These are phyloP conservation scores for Lasioglossum albipes DNA, from an alignment of 1,140 invertebrate species.

Conservation along the genomic window DNA sequence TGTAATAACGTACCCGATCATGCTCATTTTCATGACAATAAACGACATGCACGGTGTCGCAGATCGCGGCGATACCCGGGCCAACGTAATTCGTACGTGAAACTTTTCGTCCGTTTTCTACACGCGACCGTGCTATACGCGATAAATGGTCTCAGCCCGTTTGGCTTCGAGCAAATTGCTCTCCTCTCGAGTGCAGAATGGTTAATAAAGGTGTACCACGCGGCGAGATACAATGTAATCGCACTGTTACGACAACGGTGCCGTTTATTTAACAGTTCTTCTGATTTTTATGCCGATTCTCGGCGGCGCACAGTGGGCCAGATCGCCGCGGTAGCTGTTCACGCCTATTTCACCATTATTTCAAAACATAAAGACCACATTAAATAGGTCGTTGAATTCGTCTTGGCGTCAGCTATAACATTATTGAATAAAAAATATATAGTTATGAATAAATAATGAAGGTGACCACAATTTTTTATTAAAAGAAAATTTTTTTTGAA, in stretches of 20 bases:
- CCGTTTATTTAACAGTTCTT: background rate
- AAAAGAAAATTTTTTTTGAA: too few relatives aligned
- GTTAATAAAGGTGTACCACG: background rate
- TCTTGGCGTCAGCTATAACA: too few relatives aligned
- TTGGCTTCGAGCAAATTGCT: background rate
- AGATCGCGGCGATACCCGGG: background rate
- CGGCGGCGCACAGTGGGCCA: too few relatives aligned
- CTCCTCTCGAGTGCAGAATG: background rate
- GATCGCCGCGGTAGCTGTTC: too few relatives aligned
- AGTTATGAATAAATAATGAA: too few relatives aligned
- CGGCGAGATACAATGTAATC: background rate
- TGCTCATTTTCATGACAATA: constrained; percentile 59
- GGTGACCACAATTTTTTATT: too few relatives aligned
- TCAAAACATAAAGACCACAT: too few relatives aligned
- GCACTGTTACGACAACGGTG: background rate
- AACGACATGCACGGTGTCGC: background rate
- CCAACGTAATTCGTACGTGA: constrained; percentile 16
- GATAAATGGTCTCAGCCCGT: background rate
- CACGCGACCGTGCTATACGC: background rate
- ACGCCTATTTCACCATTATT: too few relatives aligned
- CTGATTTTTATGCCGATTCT: background rate
- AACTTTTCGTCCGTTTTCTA: constrained; percentile 6
- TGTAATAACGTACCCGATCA: constrained; percentile 26
- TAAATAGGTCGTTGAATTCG: too few relatives aligned
- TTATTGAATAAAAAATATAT: too few relatives aligned